A percentile compares a stretch with the other conserved stretches of the same genome.
Evolutionary conservation across 2,888 invertebrate genomes (phyloP).

Genomic region (Rhagonycha lutea): DNA sequence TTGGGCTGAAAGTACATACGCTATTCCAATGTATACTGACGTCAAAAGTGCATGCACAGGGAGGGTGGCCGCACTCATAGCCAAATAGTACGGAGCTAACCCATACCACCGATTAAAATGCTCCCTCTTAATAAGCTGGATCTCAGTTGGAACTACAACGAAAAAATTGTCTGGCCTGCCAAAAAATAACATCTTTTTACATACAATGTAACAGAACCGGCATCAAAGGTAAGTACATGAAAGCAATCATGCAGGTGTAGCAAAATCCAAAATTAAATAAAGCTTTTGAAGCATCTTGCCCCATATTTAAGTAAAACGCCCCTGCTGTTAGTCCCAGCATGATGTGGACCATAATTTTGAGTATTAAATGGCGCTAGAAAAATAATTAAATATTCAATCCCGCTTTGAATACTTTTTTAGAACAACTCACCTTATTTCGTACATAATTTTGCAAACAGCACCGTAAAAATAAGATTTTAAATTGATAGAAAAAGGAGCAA

Average conservation of each 20-base stretch:
- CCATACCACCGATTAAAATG: conserved; percentile 87
- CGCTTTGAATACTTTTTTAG: no score
- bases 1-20: conserved; percentile 76
- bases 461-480: conserved; percentile 65
- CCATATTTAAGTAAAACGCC: conserved; percentile 71
- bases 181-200: conserved; percentile 46
- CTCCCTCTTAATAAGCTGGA: conserved; percentile 77
- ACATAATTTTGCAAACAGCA: conserved; percentile 74
- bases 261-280: conserved; percentile 85
- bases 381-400: conserved; percentile 28
- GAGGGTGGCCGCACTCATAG: conserved; percentile 71
- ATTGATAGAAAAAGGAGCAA: conserved; percentile 69
- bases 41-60: conserved; percentile 73
- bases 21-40: conserved; percentile 69
- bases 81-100: conserved; percentile 77
- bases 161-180: background rate
- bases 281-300: conserved; percentile 80
- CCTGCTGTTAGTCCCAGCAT: conserved; percentile 73
- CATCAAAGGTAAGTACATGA: conserved; percentile 82
- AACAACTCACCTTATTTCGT: conserved; percentile 67
- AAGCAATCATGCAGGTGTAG: conserved; percentile 77
- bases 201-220: conserved; percentile 80
- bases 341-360: conserved; percentile 71
- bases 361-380: conserved; percentile 69
- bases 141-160: conserved; percentile 76